Evolutionary conservation across 1,140 invertebrate species (phyloP).

Genomic region (Dolichoris vasculosae): DNA sequence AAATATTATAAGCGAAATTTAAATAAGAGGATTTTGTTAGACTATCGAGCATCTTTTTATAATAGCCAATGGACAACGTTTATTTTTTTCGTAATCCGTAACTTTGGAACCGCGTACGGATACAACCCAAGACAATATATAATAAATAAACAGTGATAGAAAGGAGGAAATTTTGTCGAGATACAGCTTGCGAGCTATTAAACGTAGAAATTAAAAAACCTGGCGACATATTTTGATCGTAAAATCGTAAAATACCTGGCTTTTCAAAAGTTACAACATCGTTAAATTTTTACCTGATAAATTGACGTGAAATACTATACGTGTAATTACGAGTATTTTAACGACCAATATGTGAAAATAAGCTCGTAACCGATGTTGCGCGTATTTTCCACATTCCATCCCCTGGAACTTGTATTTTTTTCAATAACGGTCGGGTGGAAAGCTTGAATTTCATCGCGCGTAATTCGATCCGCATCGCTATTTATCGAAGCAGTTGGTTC

Average conservation of each 20-base stretch:
- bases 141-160: background rate
- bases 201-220: background rate
- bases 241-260: background rate
- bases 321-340: background rate
- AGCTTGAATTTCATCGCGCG: background rate
- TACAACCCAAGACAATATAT: background rate
- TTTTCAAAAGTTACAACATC: background rate
- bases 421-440: background rate
- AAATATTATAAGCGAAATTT: background rate
- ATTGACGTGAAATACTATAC: background rate
- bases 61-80: background rate
- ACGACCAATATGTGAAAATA: constrained; percentile 1
- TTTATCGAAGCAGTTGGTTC: too few relatives aligned
- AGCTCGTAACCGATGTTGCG: background rate
- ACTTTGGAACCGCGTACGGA: background rate
- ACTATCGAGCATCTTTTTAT: background rate
- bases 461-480: background rate
- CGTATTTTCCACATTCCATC: background rate
- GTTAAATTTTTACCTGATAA: background rate
- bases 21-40: background rate
- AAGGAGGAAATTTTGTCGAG: background rate
- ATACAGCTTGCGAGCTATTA: background rate
- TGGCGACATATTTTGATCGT: background rate
- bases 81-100: background rate
- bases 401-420: background rate